These are phyloP conservation scores for Siniperca obscura DNA, from an alignment of 2,797 vertebrate species.

Conservation along the genomic window DNA sequence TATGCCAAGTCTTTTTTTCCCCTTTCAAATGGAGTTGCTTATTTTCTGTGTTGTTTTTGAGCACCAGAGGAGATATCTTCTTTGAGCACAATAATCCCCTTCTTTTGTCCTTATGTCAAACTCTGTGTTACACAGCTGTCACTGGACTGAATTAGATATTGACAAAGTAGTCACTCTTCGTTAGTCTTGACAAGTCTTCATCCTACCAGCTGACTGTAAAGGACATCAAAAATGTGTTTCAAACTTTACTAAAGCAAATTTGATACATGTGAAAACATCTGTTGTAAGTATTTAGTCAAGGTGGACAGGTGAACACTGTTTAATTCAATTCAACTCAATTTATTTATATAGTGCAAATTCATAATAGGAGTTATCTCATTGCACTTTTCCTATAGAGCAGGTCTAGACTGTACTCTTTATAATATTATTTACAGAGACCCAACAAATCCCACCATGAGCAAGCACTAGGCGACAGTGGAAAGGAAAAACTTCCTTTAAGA, in stretches of 20 bases:
- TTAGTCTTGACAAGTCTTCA: slow-evolving; percentile 20
- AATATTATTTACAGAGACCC: too few relatives aligned
- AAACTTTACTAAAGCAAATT: neutral
- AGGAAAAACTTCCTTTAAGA: too few relatives aligned
- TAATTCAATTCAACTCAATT: too few relatives aligned
- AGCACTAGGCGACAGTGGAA: too few relatives aligned
- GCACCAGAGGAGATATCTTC: neutral
- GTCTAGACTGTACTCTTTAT: too few relatives aligned
- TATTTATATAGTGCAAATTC: too few relatives aligned
- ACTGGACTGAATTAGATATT: slow-evolving; percentile 43
- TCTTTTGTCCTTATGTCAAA: slow-evolving; percentile 40
- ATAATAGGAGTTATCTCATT: too few relatives aligned
- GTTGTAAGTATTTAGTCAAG: neutral
- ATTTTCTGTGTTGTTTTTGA: slow-evolving; percentile 23
- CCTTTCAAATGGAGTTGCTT: slow-evolving; percentile 18
- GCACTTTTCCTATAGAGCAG: too few relatives aligned
- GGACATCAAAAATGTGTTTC: neutral
- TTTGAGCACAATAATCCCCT: slow-evolving; percentile 9
- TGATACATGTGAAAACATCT: neutral
- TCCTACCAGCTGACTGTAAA: slow-evolving; percentile 6
- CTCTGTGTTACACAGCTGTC: slow-evolving; percentile 19
- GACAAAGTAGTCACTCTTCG: slow-evolving; percentile 38
- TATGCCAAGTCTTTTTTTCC: neutral
- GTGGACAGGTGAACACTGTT: neutral
- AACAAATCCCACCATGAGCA: too few relatives aligned